Evolutionary conservation across 2,113 vertebrate species (phyloP).

Genomic region (Steatornis caripensis): DNA sequence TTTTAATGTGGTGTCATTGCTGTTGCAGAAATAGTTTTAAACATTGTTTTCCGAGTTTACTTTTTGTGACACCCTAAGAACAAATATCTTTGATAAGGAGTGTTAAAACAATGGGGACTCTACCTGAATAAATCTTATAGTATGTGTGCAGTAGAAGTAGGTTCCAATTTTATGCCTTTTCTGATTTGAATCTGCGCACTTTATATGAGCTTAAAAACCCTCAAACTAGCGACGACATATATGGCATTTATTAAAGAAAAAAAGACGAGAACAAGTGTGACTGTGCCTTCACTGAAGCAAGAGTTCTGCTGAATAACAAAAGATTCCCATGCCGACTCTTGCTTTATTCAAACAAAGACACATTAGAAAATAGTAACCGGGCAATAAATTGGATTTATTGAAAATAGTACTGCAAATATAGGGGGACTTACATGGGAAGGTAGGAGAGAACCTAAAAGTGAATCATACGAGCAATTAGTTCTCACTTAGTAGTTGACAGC

Average conservation of each 20-base stretch:
- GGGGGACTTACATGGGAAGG: conserved; percentile 35
- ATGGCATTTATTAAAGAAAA: neutral
- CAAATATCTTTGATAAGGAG: neutral
- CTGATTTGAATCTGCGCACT: neutral
- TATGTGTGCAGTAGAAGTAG: neutral
- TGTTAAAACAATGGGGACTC: neutral
- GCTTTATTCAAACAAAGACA: conserved; percentile 45
- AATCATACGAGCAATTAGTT: conserved; percentile 53
- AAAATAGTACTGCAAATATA: conserved; percentile 11
- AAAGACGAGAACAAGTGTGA: neutral
- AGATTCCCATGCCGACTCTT: conserved; percentile 4
- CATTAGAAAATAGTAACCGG: neutral
- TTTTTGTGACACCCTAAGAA: neutral
- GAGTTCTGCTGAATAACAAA: conserved; percentile 13
- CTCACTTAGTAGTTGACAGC: conserved; percentile 15
- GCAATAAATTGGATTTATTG: conserved; percentile 11
- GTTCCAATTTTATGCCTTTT: neutral
- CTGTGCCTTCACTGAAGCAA: neutral
- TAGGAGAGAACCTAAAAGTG: conserved; percentile 9
- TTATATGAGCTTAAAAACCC: neutral
- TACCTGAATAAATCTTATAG: neutral
- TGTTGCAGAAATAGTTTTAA: neutral
- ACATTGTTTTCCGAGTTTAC: neutral
- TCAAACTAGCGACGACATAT: neutral
- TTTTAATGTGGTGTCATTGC: neutral